Conservation (phyloP, 2,888 invertebrate species). For the Phymatocera aterrima region DNA sequence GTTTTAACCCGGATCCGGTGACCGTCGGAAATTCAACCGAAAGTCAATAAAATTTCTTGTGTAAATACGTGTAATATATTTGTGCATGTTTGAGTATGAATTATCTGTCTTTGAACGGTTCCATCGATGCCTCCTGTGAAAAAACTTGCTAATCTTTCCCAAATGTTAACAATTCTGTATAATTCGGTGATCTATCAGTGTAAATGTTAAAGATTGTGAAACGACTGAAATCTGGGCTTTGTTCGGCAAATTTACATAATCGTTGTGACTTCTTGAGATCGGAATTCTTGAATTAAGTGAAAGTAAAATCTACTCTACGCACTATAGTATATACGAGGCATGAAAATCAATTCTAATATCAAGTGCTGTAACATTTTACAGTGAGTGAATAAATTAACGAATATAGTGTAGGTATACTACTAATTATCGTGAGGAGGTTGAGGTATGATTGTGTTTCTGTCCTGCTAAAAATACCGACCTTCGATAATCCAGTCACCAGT, state of each 20-base stretch:
- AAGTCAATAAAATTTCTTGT: constrained; percentile 6
- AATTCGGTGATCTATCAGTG: background rate
- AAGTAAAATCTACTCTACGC: background rate
- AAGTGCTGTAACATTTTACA: background rate
- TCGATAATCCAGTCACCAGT: constrained; percentile 89
- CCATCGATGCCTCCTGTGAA: constrained; percentile 16
- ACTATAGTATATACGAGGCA: no score
- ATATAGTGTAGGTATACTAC: background rate
- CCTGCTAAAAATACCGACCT: constrained; percentile 75
- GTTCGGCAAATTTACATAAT: background rate
- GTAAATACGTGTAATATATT: constrained; percentile 31
- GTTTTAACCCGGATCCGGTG: constrained; percentile 25
- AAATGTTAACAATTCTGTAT: background rate
- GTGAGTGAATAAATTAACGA: background rate
- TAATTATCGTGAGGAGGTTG: background rate
- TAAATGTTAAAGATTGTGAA: background rate
- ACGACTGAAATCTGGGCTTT: background rate
- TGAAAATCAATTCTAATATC: background rate
- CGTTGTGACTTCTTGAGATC: background rate
- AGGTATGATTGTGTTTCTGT: background rate
- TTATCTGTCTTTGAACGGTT: background rate
- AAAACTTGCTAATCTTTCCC: constrained; percentile 13
- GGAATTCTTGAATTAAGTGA: background rate
- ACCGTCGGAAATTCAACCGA: constrained; percentile 8
- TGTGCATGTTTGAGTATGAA: constrained; percentile 1